Conservation (phyloP, 2,113 vertebrate genomes). For the Cervus canadensis region DNA sequence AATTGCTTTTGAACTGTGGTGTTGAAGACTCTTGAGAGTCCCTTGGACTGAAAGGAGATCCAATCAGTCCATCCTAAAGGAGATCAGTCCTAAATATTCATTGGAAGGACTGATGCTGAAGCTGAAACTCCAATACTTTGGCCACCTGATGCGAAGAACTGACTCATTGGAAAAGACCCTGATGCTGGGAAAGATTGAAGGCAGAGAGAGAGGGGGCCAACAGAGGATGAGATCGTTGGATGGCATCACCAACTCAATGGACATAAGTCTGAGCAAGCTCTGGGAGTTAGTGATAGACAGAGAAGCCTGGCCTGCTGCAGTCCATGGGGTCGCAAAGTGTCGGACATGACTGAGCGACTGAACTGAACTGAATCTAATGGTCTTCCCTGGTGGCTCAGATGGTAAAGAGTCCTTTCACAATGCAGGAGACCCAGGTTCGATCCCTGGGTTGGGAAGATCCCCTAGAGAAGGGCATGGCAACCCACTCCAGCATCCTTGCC, state of each 20-base stretch:
- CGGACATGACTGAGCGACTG: fast-evolving
- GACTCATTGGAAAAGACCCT: background rate
- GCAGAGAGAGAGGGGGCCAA: background rate
- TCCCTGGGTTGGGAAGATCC: no score
- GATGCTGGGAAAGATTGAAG: background rate
- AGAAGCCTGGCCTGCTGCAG: background rate
- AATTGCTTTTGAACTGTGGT: background rate
- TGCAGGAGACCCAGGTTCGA: background rate
- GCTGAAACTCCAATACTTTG: background rate
- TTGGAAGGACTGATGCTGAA: background rate
- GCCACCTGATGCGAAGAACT: background rate
- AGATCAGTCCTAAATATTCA: background rate
- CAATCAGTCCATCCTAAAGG: background rate
- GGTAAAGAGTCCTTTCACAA: background rate
- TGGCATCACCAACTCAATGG: background rate
- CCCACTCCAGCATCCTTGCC: background rate
- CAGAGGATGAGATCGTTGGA: background rate
- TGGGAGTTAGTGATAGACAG: background rate
- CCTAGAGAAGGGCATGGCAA: no score
- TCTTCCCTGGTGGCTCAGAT: background rate
- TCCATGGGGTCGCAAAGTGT: background rate
- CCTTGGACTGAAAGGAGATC: background rate
- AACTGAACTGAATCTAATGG: background rate
- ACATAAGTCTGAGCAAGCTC: background rate
- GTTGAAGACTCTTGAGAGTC: background rate